Evolutionary conservation across 2,797 vertebrate genomes (phyloP).

Genomic region (Anas georgica): DNA sequence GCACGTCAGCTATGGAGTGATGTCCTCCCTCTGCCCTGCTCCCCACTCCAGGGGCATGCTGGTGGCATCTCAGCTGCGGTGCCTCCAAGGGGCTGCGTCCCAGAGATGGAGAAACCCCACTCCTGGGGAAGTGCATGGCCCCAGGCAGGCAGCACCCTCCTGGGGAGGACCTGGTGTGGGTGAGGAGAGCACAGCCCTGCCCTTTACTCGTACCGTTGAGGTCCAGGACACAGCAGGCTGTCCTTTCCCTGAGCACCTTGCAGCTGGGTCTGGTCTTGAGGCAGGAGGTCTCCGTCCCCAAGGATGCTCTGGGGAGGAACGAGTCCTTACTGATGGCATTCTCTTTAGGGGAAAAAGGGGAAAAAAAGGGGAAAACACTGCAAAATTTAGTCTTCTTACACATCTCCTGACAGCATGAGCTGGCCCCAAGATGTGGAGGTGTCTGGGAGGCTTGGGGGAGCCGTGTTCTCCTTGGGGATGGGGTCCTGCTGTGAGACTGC

Average conservation of each 20-base stretch:
- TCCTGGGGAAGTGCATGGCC: background rate
- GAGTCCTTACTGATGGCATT: background rate
- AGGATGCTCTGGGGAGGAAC: background rate
- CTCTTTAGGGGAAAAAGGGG: background rate
- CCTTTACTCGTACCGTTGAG: background rate
- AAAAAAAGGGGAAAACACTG: background rate
- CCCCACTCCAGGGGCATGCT: background rate
- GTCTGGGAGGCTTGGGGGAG: background rate
- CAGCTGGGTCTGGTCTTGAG: background rate
- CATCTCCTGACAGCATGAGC: background rate
- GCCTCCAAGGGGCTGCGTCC: background rate
- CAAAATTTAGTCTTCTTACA: background rate
- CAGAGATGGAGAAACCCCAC: background rate
- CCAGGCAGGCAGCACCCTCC: background rate
- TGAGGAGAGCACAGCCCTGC: background rate
- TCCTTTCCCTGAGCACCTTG: background rate
- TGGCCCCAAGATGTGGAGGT: fast-evolving
- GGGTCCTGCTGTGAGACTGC: too few species aligned
- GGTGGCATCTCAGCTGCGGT: background rate
- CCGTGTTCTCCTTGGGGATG: fast-evolving
- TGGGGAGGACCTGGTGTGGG: background rate
- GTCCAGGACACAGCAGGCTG: background rate
- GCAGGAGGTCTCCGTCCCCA: background rate
- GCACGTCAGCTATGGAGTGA: background rate
- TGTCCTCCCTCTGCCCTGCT: background rate